phyloP scores from a whole-genome alignment of 2,797 vertebrate species.

The Eulemur coronatus region DNA sequence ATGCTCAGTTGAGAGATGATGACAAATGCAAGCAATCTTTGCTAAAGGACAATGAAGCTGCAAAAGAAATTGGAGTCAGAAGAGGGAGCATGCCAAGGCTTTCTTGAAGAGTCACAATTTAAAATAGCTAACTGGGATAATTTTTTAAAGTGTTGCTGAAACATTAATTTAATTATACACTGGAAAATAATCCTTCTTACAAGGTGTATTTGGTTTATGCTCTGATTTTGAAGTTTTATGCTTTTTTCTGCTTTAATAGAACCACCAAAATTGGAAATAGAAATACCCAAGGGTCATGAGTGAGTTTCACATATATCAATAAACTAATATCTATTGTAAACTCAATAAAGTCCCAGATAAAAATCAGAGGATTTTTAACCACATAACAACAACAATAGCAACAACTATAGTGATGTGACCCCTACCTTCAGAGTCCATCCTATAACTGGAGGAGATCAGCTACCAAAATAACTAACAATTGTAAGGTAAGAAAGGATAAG shows the following conservation, averaged over 20 bases:
- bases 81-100: background rate
- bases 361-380: background rate
- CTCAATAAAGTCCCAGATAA: background rate
- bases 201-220: background rate
- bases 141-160: background rate
- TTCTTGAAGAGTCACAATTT: background rate
- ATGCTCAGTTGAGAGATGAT: background rate
- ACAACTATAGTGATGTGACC: background rate
- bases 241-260: background rate
- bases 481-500: background rate
- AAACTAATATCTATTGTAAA: background rate
- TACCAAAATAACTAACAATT: background rate
- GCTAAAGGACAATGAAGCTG: background rate
- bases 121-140: constrained; percentile 20
- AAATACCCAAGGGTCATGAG: background rate
- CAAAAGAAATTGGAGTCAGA: constrained; percentile 9
- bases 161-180: background rate
- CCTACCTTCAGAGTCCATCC: background rate
- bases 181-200: background rate
- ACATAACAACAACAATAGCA: background rate
- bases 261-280: background rate
- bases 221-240: background rate
- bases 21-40: constrained; percentile 18
- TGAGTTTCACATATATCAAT: background rate
- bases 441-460: background rate